Base-by-base conservation (phyloP, 2,888 invertebrate species). In the Patella pellucida region DNA sequence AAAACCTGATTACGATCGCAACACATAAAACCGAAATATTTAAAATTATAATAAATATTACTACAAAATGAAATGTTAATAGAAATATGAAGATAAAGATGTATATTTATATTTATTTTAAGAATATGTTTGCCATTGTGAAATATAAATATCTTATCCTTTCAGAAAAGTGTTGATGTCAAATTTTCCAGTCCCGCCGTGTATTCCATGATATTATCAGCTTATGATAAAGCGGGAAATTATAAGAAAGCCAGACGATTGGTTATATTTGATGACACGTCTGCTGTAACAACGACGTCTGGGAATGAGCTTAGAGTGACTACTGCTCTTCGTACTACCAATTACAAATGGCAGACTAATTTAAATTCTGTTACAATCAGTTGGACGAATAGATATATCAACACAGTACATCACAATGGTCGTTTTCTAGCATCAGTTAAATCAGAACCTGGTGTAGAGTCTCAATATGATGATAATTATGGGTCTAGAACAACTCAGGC, bases 391-490 rank as follows among this genome's bases (percentile, higher is more conserved):
- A 62, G 62, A 62, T 62, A 62, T 62, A 62, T 62, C 14, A 62
- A 62, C 23, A 23, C 62, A 12, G 14, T 23, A 23, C 62, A 62
- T 1, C 62, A 62, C 23, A 62, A 62, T 62, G 62, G 62, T 62
- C 19, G 23, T 23, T 62, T 23, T 62, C 62, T 62, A 62, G 62
- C 62, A 23, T 23, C 19, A 23, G 19, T 41, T 67, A 73, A 12
- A 3, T 14, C 68, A 19, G 69, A 73, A 16, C 41, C 52, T 16
- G 72, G 70, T 19, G 68, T 77, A 27, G 67, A 62, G 11, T 69
- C 54, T 52, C 69, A 19, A 19, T 79, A 79, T 68, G 79, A 79
- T 68, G 79, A 79, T 70, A 52, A 70, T 67, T 72, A 79, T 14
- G 75, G 76, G 12, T 71, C 27, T 50, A 73, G 77, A 50, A 76